These are phyloP conservation scores for Protobothrops mucrosquamatus DNA, from an alignment of 2,113 vertebrate species.

Conservation along the genomic window DNA sequence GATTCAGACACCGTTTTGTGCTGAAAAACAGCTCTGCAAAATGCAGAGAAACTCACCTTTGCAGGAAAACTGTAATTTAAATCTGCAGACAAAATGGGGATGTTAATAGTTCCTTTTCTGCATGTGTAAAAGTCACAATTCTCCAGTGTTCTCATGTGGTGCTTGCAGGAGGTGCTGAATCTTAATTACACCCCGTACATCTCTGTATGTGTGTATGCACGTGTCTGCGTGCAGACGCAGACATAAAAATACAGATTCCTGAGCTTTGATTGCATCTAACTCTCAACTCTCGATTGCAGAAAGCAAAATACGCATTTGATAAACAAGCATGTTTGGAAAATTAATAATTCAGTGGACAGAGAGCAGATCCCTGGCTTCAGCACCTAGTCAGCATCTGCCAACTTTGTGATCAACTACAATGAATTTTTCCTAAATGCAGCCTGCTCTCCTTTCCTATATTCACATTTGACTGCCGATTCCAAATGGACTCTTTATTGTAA, in stretches of 20 bases:
- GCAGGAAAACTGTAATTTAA: not conserved
- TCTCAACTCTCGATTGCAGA: not conserved
- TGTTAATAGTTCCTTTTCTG: not conserved
- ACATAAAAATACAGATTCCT: not conserved
- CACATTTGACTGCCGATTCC: conserved; percentile 66
- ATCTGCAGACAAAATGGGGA: not conserved
- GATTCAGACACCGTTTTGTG: not conserved
- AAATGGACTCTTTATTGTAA: conserved; percentile 73
- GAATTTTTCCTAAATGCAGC: conserved; percentile 45
- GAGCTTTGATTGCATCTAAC: not conserved
- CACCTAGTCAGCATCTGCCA: conserved; percentile 33
- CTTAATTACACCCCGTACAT: not conserved
- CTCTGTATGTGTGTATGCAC: not conserved
- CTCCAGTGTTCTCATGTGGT: not conserved
- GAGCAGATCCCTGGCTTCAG: not conserved
- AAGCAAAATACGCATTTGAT: not conserved
- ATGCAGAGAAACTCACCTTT: not conserved
- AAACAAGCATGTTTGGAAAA: not conserved
- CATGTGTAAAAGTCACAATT: not conserved
- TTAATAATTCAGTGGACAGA: not conserved
- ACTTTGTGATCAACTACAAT: conserved; percentile 63
- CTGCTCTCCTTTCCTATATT: conserved; percentile 50
- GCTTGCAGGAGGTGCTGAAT: no score
- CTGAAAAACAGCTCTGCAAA: not conserved
- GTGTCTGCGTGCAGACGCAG: no score